Base-by-base conservation (phyloP, 2,797 vertebrate genomes). In the Synanceia verrucosa region DNA sequence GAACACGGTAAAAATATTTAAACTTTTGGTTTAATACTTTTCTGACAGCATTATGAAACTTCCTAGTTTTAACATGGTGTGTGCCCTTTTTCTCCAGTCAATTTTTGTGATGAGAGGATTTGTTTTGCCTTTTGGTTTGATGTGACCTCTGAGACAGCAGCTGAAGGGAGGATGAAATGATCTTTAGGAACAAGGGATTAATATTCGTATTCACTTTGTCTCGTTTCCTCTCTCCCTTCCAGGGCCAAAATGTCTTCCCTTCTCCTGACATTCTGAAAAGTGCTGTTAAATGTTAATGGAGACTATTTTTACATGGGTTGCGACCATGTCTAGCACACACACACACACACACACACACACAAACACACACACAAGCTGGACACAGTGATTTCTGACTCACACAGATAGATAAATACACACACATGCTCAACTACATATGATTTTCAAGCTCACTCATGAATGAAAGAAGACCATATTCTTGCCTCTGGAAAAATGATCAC, bases 281-380 rank as follows among this genome's bases (percentile, higher is more conserved):
- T 68, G 64, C 75, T 78, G 83, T 86, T 90, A 91, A 91, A 91
- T 91, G 90, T 90, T 90, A 92, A 93, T 87, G 81, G 81, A 51
- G 81, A 86, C 88, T 89, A 88, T 91, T 91, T 91, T 88, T 90
- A 88, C 62, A 78, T 62, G 73, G 85, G 89, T 86, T 84, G 6
- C 37, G 82, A 83, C 79, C 78, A 82, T n/a, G 64, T 81, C 81
- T 82, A 61, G 65, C 31, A 44, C 64, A 68, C 63, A 41, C 53
- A 34, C 53, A 41, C 61, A 33, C 55, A 36, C 53, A 36, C 51
- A 63, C 65, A 70, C 28, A 41, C 65, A 37, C 41, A 61, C 58
- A 70, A 14, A 34, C 58, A 83, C 70, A 73, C 43, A 59, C 55
- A 33, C 14, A 61, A 46, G 46, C 16, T 1, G 24, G 70, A 67